Evolutionary conservation across 2,113 vertebrate species (phyloP).

Genomic region (Gasterosteus nipponicus): DNA sequence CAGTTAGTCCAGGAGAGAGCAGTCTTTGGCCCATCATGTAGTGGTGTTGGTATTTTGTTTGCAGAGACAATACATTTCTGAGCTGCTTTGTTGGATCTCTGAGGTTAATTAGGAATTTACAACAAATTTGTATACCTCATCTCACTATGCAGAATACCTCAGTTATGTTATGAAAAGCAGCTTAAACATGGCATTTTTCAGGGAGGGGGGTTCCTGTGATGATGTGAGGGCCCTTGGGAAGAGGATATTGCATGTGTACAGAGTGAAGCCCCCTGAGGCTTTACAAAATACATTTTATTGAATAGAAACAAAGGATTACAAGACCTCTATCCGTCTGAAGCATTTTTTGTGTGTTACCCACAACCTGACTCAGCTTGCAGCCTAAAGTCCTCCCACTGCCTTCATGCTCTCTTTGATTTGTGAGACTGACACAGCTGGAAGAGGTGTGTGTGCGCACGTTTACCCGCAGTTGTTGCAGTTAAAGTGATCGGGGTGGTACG

Average conservation of each 20-base stretch:
- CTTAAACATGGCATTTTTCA: too few species aligned
- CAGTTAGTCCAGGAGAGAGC: slow-evolving; percentile 43
- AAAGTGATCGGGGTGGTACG: slow-evolving; percentile 98
- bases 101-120: not conserved
- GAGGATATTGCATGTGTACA: too few species aligned
- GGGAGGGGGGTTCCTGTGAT: too few species aligned
- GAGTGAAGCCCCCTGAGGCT: too few species aligned
- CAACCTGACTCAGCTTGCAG: not conserved
- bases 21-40: not conserved
- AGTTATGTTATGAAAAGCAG: not conserved
- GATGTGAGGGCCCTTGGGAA: too few species aligned
- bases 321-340: not conserved
- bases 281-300: too few species aligned
- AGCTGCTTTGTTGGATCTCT: slow-evolving; percentile 1
- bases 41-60: not conserved
- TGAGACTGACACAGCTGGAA: not conserved
- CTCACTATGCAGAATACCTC: not conserved
- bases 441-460: not conserved
- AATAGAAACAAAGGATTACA: not conserved
- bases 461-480: slow-evolving; percentile 98
- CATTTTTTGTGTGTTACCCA: not conserved
- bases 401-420: not conserved
- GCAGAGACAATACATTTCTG: not conserved
- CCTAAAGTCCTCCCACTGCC: not conserved
- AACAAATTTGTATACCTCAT: not conserved